Conservation (phyloP, 2,888 invertebrate genomes). For the Nasonia oneida region DNA sequence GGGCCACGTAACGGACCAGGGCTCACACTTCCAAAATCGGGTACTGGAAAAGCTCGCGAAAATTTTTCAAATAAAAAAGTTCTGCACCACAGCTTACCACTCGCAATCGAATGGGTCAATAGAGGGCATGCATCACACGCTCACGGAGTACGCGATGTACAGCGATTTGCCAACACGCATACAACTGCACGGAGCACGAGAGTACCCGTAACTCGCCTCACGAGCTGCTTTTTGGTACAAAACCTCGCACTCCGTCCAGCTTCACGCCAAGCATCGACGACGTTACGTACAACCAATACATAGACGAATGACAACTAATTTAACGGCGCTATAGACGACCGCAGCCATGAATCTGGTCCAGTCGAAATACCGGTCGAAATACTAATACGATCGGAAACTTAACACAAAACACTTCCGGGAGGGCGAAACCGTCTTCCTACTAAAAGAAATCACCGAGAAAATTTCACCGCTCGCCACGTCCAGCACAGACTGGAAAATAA, state of each 20-base stretch:
- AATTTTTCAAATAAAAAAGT: background rate
- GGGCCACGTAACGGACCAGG: too few relatives aligned
- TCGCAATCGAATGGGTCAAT: background rate
- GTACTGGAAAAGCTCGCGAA: too few relatives aligned
- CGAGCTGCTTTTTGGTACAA: background rate
- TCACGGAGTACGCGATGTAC: slow-evolving; percentile 10
- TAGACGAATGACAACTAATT: background rate
- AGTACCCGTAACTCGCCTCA: background rate
- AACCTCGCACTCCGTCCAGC: background rate
- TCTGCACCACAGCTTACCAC: background rate
- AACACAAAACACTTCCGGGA: too few relatives aligned
- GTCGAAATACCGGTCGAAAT: background rate
- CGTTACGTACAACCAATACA: background rate
- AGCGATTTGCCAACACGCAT: background rate
- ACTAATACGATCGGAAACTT: too few relatives aligned
- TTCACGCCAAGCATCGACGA: background rate
- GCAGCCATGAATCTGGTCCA: background rate
- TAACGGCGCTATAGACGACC: background rate
- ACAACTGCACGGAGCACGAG: background rate
- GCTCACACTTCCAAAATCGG: too few relatives aligned
- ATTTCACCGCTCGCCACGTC: background rate
- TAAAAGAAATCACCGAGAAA: background rate
- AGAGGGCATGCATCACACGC: background rate
- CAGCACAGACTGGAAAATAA: background rate
- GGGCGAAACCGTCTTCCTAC: too few relatives aligned